Percentiles rank a stretch among this genome's conserved stretches.
These are phyloP conservation scores for Ibycter americanus DNA, from an alignment of 2,797 vertebrate species.

Conservation along the genomic window DNA sequence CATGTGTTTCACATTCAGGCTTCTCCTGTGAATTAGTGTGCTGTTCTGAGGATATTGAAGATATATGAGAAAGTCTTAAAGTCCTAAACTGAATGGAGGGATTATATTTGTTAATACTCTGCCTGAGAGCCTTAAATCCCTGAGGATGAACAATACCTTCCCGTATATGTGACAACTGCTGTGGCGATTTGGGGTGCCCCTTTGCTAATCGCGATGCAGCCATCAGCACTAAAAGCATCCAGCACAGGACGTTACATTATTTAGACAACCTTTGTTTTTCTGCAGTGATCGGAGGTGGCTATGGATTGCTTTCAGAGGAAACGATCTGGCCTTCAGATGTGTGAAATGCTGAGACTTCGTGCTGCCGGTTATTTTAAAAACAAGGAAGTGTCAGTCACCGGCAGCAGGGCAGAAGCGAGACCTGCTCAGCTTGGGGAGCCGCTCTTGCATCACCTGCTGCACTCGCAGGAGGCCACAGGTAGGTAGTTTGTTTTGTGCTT, in stretches of 20 bases:
- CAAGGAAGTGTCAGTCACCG: neutral
- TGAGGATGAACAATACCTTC: neutral
- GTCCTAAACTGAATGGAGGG: neutral
- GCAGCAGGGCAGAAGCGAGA: neutral
- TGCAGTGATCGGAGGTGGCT: neutral
- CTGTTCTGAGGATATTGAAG: neutral
- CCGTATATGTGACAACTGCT: neutral
- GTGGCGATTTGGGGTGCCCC: neutral
- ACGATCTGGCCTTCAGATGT: neutral
- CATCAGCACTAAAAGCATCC: neutral
- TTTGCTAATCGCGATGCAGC: neutral
- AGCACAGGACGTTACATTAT: neutral
- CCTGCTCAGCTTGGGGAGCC: rapidly evolving
- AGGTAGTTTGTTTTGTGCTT: neutral
- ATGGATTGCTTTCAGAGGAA: neutral
- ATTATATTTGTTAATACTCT: neutral
- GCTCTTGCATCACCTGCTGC: rapidly evolving
- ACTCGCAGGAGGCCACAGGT: neutral
- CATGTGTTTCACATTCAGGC: constrained; percentile 7
- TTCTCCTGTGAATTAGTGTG: constrained; percentile 18
- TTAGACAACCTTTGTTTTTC: neutral
- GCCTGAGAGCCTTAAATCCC: neutral
- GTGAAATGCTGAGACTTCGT: neutral
- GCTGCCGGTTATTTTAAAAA: neutral
- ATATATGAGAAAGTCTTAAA: neutral